phyloP scores from a whole-genome alignment of 2,888 invertebrate genomes.

The Leuctra nigra region DNA sequence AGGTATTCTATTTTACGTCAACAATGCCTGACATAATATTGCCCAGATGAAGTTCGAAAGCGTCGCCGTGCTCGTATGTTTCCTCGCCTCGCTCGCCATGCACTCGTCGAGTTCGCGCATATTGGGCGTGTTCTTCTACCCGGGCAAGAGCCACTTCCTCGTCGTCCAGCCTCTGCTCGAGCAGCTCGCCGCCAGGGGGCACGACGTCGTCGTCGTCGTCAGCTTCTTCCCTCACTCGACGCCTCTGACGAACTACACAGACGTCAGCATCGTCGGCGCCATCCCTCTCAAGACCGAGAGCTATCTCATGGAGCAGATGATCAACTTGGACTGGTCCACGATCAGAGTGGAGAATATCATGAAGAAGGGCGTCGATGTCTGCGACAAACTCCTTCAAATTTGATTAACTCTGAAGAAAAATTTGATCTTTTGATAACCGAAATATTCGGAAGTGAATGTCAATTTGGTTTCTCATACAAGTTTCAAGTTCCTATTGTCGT shows the following conservation, averaged over 20 bases:
- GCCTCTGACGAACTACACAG: conserved; percentile 39
- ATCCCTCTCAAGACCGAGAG: conserved; percentile 14
- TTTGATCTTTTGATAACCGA: conserved; percentile 32
- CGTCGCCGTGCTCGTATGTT: not conserved
- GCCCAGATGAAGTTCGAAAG: not conserved
- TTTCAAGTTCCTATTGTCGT: conserved; percentile 29
- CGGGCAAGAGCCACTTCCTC: conserved; percentile 46
- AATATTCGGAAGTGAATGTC: conserved; percentile 31
- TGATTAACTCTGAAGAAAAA: conserved; percentile 11
- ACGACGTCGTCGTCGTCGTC: conserved; percentile 46
- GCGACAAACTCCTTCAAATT: conserved; percentile 12
- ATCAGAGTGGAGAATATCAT: conserved; percentile 15
- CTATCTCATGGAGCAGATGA: conserved; percentile 12
- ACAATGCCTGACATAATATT: too few species aligned
- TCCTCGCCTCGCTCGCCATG: not conserved
- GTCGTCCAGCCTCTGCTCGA: conserved; percentile 44
- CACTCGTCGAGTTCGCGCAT: conserved; percentile 36
- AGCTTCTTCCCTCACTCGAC: conserved; percentile 39
- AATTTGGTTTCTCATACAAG: conserved; percentile 28
- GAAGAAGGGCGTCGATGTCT: conserved; percentile 1
- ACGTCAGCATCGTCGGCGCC: conserved; percentile 20
- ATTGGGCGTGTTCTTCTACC: conserved; percentile 44
- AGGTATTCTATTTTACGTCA: too few species aligned
- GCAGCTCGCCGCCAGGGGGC: conserved; percentile 46
- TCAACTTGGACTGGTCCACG: not conserved